Base-by-base conservation (phyloP, 2,888 invertebrate genomes). In the Tipula helvola region DNA sequence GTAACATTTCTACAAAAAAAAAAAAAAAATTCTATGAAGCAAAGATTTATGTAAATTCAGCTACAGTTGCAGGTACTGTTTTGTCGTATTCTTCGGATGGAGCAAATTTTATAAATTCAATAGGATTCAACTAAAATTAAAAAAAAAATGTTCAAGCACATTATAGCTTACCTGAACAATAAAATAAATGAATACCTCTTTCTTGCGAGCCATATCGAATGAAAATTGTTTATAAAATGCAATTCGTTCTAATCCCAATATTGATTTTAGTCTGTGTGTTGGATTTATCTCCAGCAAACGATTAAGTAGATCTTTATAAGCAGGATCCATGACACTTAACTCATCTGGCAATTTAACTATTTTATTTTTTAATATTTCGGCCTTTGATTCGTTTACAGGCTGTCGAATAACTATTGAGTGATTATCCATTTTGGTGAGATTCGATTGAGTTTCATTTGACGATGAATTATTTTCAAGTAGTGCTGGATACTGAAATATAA, bases 221-320 rank as follows among this genome's bases (percentile, higher is more conserved):
- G 42, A 44, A 28, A 47, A 91, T 84, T 89, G 88, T 87, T 90
- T 90, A 87, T 89, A 91, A 84, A 91, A 88, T 57, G 90, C 90
- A 41, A 91, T 90, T 87, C 89, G 89, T 87, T 90, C 90, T 85
- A 91, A 88, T 2, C 89, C 88, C 88, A 90, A 88, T 7, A 90
- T 89, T 7, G 90, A 90, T 84, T 89, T 90, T 57, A 91, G 88
- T 4, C 91, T 89, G 52, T 89, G 88, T 16, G 88, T 89, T 12
- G 90, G 89, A 87, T 90, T 89, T 0, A 89, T 83, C 84, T 89
- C 89, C 44, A 91, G 87, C 0, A 91, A 88, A 39, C 90, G 89
- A 16, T 88, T 87, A 2, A 91, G 86, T 28, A 90, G 89, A 89
- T 91, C 91, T 88, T 88, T 89, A 3, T 89, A 90, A 86, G 89